Evolutionary conservation across 2,113 vertebrate genomes (phyloP).

Genomic region (Irena cyanogastra): DNA sequence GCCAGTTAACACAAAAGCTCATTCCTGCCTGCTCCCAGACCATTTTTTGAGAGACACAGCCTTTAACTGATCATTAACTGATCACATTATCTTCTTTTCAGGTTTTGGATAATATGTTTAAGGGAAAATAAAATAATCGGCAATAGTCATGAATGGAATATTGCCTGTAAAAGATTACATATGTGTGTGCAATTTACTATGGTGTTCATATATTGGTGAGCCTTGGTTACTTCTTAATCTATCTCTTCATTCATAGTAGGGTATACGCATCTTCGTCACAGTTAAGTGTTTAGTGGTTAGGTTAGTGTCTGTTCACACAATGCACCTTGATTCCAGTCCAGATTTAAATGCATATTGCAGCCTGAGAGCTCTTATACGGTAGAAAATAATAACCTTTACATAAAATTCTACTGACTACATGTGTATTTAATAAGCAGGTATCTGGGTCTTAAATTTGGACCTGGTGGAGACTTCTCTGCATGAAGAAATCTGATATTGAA

Average conservation of each 20-base stretch:
- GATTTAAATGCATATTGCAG: neutral
- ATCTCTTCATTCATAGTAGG: neutral
- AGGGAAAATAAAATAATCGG: neutral
- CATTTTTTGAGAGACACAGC: neutral
- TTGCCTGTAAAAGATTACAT: neutral
- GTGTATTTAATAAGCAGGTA: neutral
- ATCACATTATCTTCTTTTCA: neutral
- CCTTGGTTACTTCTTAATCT: neutral
- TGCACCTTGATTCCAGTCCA: neutral
- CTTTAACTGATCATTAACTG: neutral
- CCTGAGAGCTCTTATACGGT: neutral
- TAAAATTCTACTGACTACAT: neutral
- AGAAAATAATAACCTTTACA: neutral
- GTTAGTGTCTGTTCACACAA: neutral
- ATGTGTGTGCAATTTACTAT: neutral
- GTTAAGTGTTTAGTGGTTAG: neutral
- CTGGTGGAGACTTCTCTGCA: neutral
- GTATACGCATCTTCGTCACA: neutral
- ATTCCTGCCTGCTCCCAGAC: neutral
- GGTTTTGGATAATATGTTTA: neutral
- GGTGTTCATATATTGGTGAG: neutral
- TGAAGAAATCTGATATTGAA: neutral
- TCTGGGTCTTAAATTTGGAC: neutral
- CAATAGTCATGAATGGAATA: neutral
- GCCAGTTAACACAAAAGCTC: neutral